Base-by-base conservation (phyloP, 2,797 vertebrate genomes). In the Lagocephalus sceleratus region DNA sequence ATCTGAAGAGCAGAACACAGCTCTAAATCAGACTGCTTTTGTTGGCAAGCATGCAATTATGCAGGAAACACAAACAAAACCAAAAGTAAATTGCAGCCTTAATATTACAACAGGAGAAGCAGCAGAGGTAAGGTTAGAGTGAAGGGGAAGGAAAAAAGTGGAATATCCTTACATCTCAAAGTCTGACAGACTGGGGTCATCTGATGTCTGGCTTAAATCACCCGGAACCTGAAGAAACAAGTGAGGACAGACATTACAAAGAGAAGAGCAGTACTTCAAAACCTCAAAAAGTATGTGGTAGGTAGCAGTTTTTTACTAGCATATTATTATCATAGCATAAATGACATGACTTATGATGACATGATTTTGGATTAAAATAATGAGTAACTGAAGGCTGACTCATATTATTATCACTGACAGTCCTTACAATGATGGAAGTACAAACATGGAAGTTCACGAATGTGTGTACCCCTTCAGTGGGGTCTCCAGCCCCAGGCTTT, bases 141-240 rank as follows among this genome's bases (percentile, higher is more conserved):
- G 39, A 38, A 40, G 11, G 6, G 25, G 4, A 29, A 11, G n/a
- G n/a, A 2, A 20, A 19, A 66, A 29, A 48, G 1, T 63, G 25
- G 67, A 51, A 63, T 20, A 60, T 47, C 49, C 96, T 95, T 91
- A 99, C 97, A 94, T 97, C 91, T 99, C 97, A 85, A 99, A 98
- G 87, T 99, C 97, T 17, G 96, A 98, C 75, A 99, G 90, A 82
- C 95, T 98, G 68, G 94, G 96, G 84, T 99, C 96, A 75, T 99
- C 97, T 0, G 97, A 99, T 1, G 95, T 98, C 89, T 99, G 97
- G 85, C 97, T 99, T 78, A 97, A 85, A 88, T 99, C 97, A 73
- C 97, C 97, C 45, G 95, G 93, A 61, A 99, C 92, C 97, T 99
- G 63, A 26, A 55, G 68, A 46, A 55, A 68, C 9, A 19, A 12